Percentiles rank a stretch among this genome's conserved stretches.
Conservation (phyloP, 2,113 vertebrate genomes). For the Chamaea fasciata region DNA sequence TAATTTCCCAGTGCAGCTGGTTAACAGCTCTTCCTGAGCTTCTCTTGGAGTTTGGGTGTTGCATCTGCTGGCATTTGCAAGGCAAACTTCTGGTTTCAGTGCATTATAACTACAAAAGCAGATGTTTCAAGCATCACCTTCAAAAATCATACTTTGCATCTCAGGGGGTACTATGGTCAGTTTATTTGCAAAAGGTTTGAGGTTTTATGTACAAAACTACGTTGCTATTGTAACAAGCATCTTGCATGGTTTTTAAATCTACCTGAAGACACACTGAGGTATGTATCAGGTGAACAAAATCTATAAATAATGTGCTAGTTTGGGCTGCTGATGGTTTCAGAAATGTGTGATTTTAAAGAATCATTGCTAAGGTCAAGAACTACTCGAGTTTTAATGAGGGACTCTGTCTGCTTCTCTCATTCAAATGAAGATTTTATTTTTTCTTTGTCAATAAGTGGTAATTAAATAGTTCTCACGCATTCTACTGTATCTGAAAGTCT, state of each 20-base stretch:
- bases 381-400: neutral
- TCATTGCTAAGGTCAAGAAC: neutral
- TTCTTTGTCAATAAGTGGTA: neutral
- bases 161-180: neutral
- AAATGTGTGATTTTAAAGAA: neutral
- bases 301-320: neutral
- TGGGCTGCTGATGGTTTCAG: neutral
- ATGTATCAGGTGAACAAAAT: neutral
- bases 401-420: neutral
- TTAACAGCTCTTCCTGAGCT: slow-evolving; percentile 38
- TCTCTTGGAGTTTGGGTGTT: slow-evolving; percentile 13
- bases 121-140: neutral
- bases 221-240: neutral
- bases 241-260: neutral
- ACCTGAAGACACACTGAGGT: neutral
- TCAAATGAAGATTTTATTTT: neutral
- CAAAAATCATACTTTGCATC: neutral
- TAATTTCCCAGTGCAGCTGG: slow-evolving; percentile 48
- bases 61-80: slow-evolving; percentile 18
- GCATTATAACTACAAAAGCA: slow-evolving; percentile 1
- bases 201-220: neutral
- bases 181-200: neutral
- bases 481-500: neutral
- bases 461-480: neutral
- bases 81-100: slow-evolving; percentile 18